Conservation (phyloP, 2,797 vertebrate genomes). For the Potorous gilbertii region DNA sequence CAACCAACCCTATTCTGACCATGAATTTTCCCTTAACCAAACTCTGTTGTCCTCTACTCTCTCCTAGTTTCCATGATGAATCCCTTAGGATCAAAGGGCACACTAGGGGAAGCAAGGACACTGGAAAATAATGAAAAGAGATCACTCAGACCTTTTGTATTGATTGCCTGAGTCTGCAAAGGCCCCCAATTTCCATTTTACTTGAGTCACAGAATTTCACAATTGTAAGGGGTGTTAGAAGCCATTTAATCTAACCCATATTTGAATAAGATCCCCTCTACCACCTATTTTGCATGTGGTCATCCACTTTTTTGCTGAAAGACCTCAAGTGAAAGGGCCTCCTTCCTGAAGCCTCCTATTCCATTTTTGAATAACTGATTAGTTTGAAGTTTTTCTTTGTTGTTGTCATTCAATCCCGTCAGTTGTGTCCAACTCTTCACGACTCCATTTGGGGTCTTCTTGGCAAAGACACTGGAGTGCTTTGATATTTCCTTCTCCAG, state of each 20-base stretch:
- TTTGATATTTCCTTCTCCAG: not conserved
- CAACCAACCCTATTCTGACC: not conserved
- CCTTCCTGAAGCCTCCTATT: not conserved
- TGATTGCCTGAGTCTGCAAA: not conserved
- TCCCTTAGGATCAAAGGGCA: constrained; percentile 16
- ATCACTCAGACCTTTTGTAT: not conserved
- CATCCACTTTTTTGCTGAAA: not conserved
- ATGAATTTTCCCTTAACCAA: not conserved
- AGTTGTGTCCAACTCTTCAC: not conserved
- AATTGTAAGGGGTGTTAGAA: not conserved
- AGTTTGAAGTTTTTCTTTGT: not conserved
- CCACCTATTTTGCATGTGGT: not conserved
- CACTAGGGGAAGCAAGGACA: not conserved
- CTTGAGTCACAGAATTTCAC: not conserved
- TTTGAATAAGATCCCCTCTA: not conserved
- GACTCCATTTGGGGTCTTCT: not conserved
- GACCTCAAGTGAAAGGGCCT: not conserved
- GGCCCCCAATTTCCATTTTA: not conserved
- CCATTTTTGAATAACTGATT: not conserved
- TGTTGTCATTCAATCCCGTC: not conserved
- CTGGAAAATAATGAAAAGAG: not conserved
- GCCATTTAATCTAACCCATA: not conserved
- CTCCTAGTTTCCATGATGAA: not conserved
- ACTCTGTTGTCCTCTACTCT: constrained; percentile 16
- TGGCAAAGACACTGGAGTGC: not conserved